A percentile compares a stretch with the other conserved stretches of the same genome.
Conservation (phyloP, 2,113 vertebrate species). For the Athene cunicularia region DNA sequence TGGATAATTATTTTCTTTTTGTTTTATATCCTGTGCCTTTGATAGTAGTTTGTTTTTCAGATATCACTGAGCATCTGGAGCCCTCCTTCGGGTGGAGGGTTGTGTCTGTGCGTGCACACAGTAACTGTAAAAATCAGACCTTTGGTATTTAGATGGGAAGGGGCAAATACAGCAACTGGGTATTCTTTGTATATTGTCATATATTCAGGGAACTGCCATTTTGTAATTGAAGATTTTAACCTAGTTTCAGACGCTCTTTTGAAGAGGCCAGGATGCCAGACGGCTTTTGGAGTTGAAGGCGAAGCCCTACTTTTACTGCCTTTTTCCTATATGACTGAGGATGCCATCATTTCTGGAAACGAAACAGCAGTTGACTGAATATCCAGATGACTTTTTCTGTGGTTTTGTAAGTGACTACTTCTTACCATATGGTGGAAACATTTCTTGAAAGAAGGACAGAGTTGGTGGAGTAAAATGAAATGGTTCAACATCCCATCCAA, state of each 20-base stretch:
- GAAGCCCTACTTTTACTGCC: background rate
- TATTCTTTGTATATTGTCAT: background rate
- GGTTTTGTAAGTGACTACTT: background rate
- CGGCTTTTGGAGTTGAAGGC: background rate
- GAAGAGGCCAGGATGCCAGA: background rate
- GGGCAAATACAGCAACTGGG: background rate
- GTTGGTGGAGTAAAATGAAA: constrained; percentile 10
- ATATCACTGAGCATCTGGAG: background rate
- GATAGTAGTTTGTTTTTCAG: background rate
- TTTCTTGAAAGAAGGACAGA: constrained; percentile 19
- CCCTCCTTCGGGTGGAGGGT: background rate
- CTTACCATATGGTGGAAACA: constrained; percentile 39
- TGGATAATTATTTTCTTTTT: background rate
- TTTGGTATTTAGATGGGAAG: background rate
- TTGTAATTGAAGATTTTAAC: background rate
- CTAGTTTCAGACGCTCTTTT: background rate
- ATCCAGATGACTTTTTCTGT: constrained; percentile 32
- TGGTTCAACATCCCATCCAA: background rate
- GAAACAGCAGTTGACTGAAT: constrained; percentile 11
- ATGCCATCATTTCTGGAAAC: background rate
- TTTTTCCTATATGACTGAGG: background rate
- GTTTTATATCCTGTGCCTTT: background rate
- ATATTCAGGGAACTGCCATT: background rate
- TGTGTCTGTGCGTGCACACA: background rate
- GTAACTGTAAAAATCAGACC: background rate